Evolutionary conservation across 1,140 invertebrate genomes (phyloP).

Genomic region (Drosophila sp.): DNA sequence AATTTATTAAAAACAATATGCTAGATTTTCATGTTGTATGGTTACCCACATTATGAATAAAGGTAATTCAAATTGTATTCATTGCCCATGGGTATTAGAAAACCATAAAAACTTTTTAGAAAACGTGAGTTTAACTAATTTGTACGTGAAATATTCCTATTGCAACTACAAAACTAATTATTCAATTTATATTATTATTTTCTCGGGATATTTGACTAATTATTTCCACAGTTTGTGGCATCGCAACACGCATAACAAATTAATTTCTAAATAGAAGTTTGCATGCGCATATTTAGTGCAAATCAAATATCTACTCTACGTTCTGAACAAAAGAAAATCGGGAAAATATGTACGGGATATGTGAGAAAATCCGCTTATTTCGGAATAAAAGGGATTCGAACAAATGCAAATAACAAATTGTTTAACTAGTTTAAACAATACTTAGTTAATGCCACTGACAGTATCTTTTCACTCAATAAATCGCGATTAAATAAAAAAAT

Average conservation of each 20-base stretch:
- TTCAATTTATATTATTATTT: constrained; percentile 2
- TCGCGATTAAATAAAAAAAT: constrained; percentile 1
- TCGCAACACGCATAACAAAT: constrained; percentile 19
- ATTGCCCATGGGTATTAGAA: constrained; percentile 5
- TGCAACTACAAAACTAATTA: constrained; percentile 14
- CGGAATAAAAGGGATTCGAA: constrained; percentile 37
- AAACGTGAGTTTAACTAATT: constrained; percentile 1
- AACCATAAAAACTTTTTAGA: constrained; percentile 22
- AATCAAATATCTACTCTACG: constrained; percentile 13
- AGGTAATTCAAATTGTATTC: constrained; percentile 1
- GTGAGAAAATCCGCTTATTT: constrained; percentile 57
- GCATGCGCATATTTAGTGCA: constrained; percentile 20
- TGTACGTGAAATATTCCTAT: not conserved
- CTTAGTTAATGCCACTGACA: constrained; percentile 25
- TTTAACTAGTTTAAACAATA: constrained; percentile 9
- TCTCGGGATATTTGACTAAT: constrained; percentile 26
- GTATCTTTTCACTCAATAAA: constrained; percentile 37
- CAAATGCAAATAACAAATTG: constrained; percentile 43
- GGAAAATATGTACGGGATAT: not conserved
- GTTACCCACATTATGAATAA: constrained; percentile 6
- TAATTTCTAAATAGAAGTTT: constrained; percentile 20
- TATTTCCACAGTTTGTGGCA: constrained; percentile 34
- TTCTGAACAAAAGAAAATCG: not conserved
- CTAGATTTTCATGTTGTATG: not conserved
- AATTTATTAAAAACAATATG: constrained; percentile 6